A percentile compares a stretch with the other conserved stretches of the same genome.
phyloP scores from a whole-genome alignment of 2,888 invertebrate genomes.

The Eupeodes latifasciatus region DNA sequence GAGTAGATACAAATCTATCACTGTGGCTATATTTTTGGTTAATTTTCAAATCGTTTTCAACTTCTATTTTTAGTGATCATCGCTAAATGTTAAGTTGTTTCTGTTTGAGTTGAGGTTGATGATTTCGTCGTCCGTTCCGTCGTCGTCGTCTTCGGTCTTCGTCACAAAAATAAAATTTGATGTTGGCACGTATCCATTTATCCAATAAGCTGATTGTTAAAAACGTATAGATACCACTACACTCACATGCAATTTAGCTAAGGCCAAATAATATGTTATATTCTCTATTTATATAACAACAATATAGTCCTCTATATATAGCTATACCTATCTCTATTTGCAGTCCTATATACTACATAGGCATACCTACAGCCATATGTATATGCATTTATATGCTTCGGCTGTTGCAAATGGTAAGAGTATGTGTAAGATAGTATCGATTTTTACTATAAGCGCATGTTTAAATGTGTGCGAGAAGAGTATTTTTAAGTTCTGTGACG shows the following conservation, averaged over 20 bases:
- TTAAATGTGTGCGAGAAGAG: not conserved
- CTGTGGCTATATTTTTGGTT: too few species aligned
- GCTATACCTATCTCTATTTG: not conserved
- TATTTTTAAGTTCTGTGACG: conserved; percentile 22
- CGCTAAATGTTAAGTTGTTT: conserved; percentile 33
- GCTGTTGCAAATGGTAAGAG: not conserved
- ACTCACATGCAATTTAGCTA: conserved; percentile 33
- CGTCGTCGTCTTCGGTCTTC: conserved; percentile 68
- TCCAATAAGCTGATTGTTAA: not conserved
- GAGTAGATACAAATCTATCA: too few species aligned
- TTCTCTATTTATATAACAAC: not conserved
- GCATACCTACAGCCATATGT: not conserved
- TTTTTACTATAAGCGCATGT: not conserved
- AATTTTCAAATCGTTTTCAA: not conserved
- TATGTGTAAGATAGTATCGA: conserved; percentile 19
- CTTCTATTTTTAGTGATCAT: conserved; percentile 35
- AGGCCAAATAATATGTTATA: conserved; percentile 50
- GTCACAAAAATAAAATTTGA: conserved; percentile 59
- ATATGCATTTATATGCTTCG: not conserved
- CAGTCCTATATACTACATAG: too few species aligned
- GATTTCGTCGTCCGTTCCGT: conserved; percentile 48
- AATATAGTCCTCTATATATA: too few species aligned
- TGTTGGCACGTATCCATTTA: conserved; percentile 68
- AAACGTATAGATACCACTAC: conserved; percentile 27
- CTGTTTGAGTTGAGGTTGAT: conserved; percentile 14